Percentiles rank a stretch among this genome's conserved stretches.
phyloP scores from a whole-genome alignment of 2,888 invertebrate genomes.

The Diarsia rubi region DNA sequence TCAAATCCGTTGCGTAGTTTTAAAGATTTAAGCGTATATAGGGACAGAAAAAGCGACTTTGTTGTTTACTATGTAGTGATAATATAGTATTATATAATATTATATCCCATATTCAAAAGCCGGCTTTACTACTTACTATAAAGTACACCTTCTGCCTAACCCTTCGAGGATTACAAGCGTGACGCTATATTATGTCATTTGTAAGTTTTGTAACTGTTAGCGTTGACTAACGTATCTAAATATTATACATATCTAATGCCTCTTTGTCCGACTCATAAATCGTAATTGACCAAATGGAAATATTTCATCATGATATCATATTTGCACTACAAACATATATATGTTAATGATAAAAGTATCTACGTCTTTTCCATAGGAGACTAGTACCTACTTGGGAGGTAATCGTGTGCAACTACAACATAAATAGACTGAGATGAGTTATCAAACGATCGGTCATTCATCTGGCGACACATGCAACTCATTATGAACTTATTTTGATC shows the following conservation, averaged over 20 bases:
- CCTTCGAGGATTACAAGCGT: too few species aligned
- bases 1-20: too few species aligned
- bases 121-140: too few species aligned
- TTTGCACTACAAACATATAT: neutral
- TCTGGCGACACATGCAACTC: constrained; percentile 11
- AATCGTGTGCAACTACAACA: neutral
- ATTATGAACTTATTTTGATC: neutral
- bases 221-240: neutral
- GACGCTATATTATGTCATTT: too few species aligned
- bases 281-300: neutral
- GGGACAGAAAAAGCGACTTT: too few species aligned
- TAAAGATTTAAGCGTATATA: too few species aligned
- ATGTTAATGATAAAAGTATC: neutral
- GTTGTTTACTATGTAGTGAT: too few species aligned
- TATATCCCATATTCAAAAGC: too few species aligned
- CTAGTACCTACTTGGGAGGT: neutral
- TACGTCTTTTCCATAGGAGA: neutral
- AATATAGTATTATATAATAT: too few species aligned
- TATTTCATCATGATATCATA: neutral
- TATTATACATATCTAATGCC: neutral
- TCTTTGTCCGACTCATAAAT: neutral
- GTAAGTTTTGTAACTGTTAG: neutral
- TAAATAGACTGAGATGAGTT: constrained; percentile 7
- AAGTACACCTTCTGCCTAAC: too few species aligned
- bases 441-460: constrained; percentile 13